These are phyloP conservation scores for Eurystomus gularis DNA, from an alignment of 2,113 vertebrate species.

Conservation along the genomic window DNA sequence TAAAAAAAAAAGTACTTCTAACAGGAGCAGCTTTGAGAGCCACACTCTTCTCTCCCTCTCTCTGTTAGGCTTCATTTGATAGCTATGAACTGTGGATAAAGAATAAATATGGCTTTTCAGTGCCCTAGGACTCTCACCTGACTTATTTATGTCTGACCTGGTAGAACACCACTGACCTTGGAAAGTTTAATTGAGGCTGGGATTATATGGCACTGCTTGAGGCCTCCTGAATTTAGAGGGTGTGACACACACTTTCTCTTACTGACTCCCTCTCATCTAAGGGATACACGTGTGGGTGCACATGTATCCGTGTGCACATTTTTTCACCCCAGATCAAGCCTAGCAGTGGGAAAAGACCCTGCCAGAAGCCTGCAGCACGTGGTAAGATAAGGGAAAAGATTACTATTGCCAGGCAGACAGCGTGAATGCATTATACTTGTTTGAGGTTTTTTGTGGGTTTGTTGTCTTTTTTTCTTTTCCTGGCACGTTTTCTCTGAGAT, in stretches of 20 bases:
- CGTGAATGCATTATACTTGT: not conserved
- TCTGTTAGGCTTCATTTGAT: conserved; percentile 69
- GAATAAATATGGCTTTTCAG: conserved; percentile 77
- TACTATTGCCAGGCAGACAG: not conserved
- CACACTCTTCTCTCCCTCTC: not conserved
- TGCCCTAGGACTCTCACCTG: conserved; percentile 70
- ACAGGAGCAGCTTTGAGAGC: conserved; percentile 21
- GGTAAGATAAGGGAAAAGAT: not conserved
- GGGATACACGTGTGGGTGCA: not conserved
- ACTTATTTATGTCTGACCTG: conserved; percentile 82
- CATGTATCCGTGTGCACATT: not conserved
- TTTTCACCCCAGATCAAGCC: not conserved
- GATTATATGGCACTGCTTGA: conserved; percentile 75
- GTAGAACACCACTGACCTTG: conserved; percentile 73
- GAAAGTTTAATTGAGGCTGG: conserved; percentile 79
- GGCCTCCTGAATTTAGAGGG: conserved; percentile 75
- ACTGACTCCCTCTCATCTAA: not conserved
- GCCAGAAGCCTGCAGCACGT: not conserved
- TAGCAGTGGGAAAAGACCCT: not conserved
- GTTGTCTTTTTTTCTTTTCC: not conserved
- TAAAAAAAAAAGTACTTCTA: not conserved
- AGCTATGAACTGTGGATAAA: conserved; percentile 75
- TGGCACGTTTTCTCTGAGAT: not conserved
- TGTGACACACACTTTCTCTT: conserved; percentile 51
- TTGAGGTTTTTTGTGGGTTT: not conserved